Base-by-base conservation (phyloP, 2,888 invertebrate species). In the Nebria brevicollis region DNA sequence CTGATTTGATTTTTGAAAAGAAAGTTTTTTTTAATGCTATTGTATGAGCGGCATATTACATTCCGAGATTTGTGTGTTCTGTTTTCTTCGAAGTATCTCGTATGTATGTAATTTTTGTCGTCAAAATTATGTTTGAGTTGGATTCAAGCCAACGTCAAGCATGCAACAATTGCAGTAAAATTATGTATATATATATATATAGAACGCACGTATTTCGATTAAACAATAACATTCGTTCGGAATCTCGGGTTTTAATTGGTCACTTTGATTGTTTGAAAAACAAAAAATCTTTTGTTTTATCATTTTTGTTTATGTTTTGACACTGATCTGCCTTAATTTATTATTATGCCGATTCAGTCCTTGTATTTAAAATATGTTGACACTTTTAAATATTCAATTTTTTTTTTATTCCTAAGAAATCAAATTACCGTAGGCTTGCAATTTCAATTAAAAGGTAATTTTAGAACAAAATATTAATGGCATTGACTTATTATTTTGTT, bases 151-250 rank as follows among this genome's bases (percentile, higher is more conserved):
- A 80, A 75, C 65, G 13, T 41, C 54, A 66, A 26, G 20, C 66
- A 73, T 80, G 75, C 80, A 80, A 80, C 80, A 80, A 80, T 80
- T 80, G 75, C 75, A 80, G 64, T 75, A 80, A 80, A 80, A 75
- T 70, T 80, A 80, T 80, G 75, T 20, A 20, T 20, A 80, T 80
- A 80, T 20, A 80, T 80, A 80, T 80, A 75, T 80, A 80, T 25
- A 70, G 78, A 64, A 80, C 66, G 41, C 42, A 80, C 80, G 34
- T 80, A 75, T 79, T 75, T 75, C 68, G 25, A 75, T 75, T 65
- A 66, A 72, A 78, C 78, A 66, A 54, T 54, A 54, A 54, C 54
- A 20, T 20, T 70, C 25, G 70, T 2, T 34, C 34, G 26, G 34
- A 70, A 26, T 25, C 54, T 54, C 70, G 70, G 2, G 15, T 20